phyloP scores from a whole-genome alignment of 2,797 vertebrate species.

The Ctenopoma multispine region DNA sequence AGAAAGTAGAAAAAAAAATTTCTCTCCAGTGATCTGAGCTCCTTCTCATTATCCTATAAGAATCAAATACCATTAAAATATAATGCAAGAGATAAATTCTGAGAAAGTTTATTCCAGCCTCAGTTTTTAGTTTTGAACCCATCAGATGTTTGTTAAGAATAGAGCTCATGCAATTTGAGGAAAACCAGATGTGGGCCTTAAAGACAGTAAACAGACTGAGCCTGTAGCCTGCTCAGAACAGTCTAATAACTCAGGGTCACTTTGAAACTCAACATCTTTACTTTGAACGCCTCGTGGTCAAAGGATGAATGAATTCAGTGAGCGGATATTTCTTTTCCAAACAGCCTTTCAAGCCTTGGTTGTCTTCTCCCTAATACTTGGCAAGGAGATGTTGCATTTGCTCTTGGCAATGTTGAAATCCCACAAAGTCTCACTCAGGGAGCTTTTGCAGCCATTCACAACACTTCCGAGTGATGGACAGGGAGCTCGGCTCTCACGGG shows the following conservation, averaged over 20 bases:
- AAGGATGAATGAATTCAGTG: constrained; percentile 70
- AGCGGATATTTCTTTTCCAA: constrained; percentile 76
- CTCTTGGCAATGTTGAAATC: constrained; percentile 81
- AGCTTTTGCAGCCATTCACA: constrained; percentile 76
- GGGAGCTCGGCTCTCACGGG: constrained; percentile 70
- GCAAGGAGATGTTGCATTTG: constrained; percentile 65
- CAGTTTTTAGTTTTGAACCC: background rate
- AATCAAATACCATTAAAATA: no score
- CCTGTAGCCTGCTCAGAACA: constrained; percentile 9
- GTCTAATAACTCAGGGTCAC: constrained; percentile 32
- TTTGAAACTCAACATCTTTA: constrained; percentile 47
- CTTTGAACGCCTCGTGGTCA: constrained; percentile 39
- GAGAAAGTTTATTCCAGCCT: no score
- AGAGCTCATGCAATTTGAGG: no score
- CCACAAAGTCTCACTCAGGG: constrained; percentile 74
- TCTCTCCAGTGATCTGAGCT: no score
- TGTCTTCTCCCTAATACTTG: constrained; percentile 78
- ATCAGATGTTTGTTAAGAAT: background rate
- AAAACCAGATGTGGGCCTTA: background rate
- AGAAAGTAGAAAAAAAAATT: background rate
- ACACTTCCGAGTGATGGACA: constrained; percentile 76
- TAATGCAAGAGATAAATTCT: no score
- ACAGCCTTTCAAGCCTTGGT: constrained; percentile 77
- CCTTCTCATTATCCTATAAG: no score
- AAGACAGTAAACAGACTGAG: background rate